phyloP scores from a whole-genome alignment of 2,113 vertebrate genomes.

The Caranx melampygus region DNA sequence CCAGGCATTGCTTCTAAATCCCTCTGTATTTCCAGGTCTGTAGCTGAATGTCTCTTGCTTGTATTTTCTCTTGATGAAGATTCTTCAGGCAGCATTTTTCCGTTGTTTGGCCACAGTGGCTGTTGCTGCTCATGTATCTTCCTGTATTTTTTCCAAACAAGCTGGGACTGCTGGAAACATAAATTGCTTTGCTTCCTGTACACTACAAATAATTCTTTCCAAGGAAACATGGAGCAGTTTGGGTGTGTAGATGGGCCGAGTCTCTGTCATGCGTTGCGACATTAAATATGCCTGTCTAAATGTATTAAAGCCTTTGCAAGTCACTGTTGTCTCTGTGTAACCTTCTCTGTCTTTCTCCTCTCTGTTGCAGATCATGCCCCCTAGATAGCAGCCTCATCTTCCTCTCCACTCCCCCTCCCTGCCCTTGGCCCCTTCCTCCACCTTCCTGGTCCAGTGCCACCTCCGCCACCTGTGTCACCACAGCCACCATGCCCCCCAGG shows the following conservation, averaged over 20 bases:
- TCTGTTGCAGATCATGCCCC: conserved; percentile 88
- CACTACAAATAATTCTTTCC: conserved; percentile 24
- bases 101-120: conserved; percentile 16
- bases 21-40: neutral
- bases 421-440: conserved; percentile 59
- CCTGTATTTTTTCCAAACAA: conserved; percentile 37
- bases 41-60: neutral
- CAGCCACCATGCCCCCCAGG: conserved; percentile 91
- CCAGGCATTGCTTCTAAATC: neutral
- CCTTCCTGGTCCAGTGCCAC: conserved; percentile 56
- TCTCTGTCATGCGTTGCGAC: neutral
- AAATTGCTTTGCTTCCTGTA: conserved; percentile 30
- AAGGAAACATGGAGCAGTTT: conserved; percentile 8
- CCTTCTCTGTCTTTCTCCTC: conserved; percentile 16
- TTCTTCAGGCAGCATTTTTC: conserved; percentile 10
- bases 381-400: conserved; percentile 86
- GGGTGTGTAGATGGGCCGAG: neutral
- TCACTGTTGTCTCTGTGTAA: conserved; percentile 8
- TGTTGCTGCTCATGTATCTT: conserved; percentile 17
- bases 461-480: conserved; percentile 59
- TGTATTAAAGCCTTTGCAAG: neutral
- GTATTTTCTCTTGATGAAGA: neutral
- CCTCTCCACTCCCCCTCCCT: conserved; percentile 68
- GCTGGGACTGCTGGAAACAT: conserved; percentile 26
- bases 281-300: neutral